phyloP scores from a whole-genome alignment of 2,113 vertebrate species.

The Catagonus wagneri region DNA sequence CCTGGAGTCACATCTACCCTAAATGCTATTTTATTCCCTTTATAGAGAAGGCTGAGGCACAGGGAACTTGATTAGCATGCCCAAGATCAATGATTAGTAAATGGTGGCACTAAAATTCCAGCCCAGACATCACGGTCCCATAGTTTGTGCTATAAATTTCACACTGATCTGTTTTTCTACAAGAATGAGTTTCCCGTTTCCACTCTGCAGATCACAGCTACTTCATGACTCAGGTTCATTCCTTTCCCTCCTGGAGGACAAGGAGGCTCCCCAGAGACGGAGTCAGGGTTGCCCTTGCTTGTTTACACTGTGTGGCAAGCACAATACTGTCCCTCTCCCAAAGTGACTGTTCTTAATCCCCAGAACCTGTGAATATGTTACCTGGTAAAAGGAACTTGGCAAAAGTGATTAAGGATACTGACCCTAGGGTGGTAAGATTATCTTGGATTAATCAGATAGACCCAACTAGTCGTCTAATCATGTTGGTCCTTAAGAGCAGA shows the following conservation, averaged over 20 bases:
- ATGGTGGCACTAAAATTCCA: neutral
- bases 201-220: neutral
- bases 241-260: neutral
- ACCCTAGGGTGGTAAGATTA: neutral
- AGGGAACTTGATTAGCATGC: neutral
- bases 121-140: neutral
- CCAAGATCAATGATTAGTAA: neutral
- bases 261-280: neutral
- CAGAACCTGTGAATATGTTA: neutral
- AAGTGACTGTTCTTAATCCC: too few species aligned
- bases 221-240: too few species aligned
- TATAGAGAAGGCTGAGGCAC: too few species aligned
- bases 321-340: neutral
- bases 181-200: neutral
- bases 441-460: too few species aligned
- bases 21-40: neutral
- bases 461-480: too few species aligned
- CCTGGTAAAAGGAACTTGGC: neutral
- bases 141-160: neutral
- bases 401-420: neutral
- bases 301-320: neutral
- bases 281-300: too few species aligned
- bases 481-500: neutral
- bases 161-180: too few species aligned
- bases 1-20: too few species aligned